phyloP scores from a whole-genome alignment of 2,797 vertebrate species.

The Champsocephalus gunnari region DNA sequence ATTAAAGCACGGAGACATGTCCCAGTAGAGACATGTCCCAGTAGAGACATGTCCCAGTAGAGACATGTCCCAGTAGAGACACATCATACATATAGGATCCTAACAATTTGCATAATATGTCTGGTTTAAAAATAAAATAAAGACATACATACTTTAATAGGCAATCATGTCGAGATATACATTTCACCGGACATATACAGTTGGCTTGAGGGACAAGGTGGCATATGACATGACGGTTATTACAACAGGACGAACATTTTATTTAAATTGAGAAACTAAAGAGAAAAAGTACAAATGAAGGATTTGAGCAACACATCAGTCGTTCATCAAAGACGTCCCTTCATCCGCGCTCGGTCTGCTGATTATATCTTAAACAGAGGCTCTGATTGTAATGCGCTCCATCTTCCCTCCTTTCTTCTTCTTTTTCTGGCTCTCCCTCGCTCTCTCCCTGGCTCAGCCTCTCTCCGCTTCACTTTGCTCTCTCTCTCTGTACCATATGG shows the following conservation, averaged over 20 bases:
- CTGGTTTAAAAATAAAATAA: too few relatives aligned
- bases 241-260: too few relatives aligned
- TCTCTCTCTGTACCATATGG: constrained; percentile 90
- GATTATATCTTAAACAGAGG: constrained; percentile 38
- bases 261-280: background rate
- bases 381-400: constrained; percentile 45
- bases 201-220: background rate
- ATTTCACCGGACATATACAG: background rate
- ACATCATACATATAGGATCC: too few relatives aligned
- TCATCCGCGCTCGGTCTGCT: constrained; percentile 7
- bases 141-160: too few relatives aligned
- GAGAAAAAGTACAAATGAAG: background rate
- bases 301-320: background rate
- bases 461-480: constrained; percentile 29
- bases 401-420: constrained; percentile 52
- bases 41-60: too few relatives aligned
- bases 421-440: constrained; percentile 34
- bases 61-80: too few relatives aligned
- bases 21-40: too few relatives aligned
- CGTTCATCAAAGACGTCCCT: background rate
- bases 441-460: constrained; percentile 31
- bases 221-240: background rate
- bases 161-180: too few relatives aligned
- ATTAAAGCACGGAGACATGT: too few relatives aligned
- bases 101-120: too few relatives aligned